Evolutionary conservation across 2,888 invertebrate genomes (phyloP).

Genomic region (Sarcophaga variegata): DNA sequence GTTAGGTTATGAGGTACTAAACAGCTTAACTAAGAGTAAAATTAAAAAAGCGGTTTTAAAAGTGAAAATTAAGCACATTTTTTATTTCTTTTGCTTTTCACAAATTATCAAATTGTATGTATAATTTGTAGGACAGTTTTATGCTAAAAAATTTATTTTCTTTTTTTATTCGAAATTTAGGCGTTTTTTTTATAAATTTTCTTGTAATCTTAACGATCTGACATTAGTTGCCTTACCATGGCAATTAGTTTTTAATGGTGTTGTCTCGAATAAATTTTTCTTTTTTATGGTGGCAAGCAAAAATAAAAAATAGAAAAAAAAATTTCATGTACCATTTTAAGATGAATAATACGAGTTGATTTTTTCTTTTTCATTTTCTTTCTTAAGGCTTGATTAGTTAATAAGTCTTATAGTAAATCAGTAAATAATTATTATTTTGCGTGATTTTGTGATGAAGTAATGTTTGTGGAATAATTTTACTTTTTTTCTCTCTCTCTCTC

Average conservation of each 20-base stretch:
- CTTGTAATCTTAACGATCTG: conserved; percentile 35
- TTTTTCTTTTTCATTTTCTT: no score
- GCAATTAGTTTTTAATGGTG: conserved; percentile 41
- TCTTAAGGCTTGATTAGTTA: not conserved
- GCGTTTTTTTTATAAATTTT: not conserved
- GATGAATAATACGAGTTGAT: not conserved
- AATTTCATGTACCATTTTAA: not conserved
- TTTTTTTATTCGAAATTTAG: not conserved
- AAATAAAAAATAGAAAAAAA: not conserved
- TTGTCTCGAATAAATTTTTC: not conserved
- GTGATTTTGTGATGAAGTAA: not conserved
- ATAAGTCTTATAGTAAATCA: not conserved
- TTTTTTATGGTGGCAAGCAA: not conserved
- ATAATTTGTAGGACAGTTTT: not conserved
- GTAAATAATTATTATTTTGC: not conserved
- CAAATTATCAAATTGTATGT: not conserved
- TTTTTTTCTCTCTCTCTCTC: not conserved
- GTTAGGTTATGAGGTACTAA: no score
- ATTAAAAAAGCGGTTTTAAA: no score
- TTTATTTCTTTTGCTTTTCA: no score
- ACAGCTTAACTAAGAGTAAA: no score
- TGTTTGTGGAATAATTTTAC: not conserved
- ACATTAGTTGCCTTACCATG: conserved; percentile 37
- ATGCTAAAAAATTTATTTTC: not conserved
- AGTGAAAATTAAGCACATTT: no score